Base-by-base conservation (phyloP, 2,888 invertebrate species). In the Julus scandinavius region DNA sequence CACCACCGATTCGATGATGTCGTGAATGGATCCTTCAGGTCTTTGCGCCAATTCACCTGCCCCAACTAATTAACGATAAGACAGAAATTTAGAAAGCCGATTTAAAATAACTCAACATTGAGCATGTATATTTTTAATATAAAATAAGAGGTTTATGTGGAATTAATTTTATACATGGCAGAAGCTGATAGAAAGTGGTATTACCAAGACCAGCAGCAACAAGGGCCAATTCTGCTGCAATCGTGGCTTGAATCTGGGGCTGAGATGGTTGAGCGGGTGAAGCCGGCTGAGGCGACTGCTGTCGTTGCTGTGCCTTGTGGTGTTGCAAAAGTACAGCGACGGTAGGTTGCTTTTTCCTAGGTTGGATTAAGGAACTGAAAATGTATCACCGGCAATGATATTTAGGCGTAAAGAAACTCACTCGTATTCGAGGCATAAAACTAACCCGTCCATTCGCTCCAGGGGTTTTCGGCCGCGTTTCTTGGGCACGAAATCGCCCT, bases 321-420 rank as follows among this genome's bases (percentile, higher is more conserved):
- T 91, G 91, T 89, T 92, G 91, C 50, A 92, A 90, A 72, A 92
- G 89, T 88, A 91, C 91, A 54, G 91, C 91, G 15, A 91, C 91
- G 83, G 91, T 91, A 13, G 91, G 91, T n/a, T 91, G 91, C 86
- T 89, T 88, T 17, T 92, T 92, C 89, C 91, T 91, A 40, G 89
- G 89, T 86, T 89, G 89, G 38, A 72, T 29, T 90, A 90, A 90
- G 90, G 90, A 90, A 90, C 90, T 90, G 54, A 45, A 83, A 20
- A 83, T 41, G 20, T 45, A 63, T 63, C 63, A 63, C 6, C 63
- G n/a, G n/a, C 63, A 63, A 63, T 63, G 63, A 63, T 15, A n/a
- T 6, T n/a, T n/a, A 17, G 6, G 63, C n/a, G n/a, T n/a, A 45
- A 49, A 3, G 85, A 6, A 6, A n/a, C 63, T 63, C n/a, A 5